Evolutionary conservation across 2,888 invertebrate species (phyloP).

Genomic region (Sarcophaga rosellei): DNA sequence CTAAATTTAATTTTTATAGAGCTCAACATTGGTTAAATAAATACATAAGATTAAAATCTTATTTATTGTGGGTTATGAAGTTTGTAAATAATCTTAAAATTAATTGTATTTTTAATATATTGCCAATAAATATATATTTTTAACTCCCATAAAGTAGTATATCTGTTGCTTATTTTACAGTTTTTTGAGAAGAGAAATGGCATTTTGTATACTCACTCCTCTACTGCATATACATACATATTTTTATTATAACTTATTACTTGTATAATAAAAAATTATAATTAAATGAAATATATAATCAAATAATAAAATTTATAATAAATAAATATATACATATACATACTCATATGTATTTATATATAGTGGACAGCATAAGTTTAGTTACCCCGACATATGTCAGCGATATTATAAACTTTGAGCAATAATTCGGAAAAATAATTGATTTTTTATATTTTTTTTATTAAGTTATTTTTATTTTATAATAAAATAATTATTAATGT

Average conservation of each 20-base stretch:
- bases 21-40: not conserved
- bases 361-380: not conserved
- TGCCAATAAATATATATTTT: not conserved
- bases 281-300: constrained; percentile 27
- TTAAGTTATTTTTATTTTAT: too few species aligned
- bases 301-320: constrained; percentile 5
- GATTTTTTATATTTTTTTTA: too few species aligned
- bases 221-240: constrained; percentile 58
- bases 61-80: not conserved
- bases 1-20: not conserved
- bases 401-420: too few species aligned
- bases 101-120: not conserved
- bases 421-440: too few species aligned
- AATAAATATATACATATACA: constrained; percentile 33
- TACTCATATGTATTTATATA: not conserved
- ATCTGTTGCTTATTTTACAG: not conserved
- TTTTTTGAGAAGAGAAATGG: constrained; percentile 24
- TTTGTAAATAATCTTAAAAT: constrained; percentile 6
- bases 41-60: not conserved
- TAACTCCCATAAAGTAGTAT: not conserved
- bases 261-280: constrained; percentile 33
- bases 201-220: constrained; percentile 43
- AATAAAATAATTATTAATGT: too few species aligned
- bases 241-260: constrained; percentile 31
- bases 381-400: too few species aligned